phyloP scores from a whole-genome alignment of 2,113 vertebrate genomes.

The Rhabdornis inornatus region DNA sequence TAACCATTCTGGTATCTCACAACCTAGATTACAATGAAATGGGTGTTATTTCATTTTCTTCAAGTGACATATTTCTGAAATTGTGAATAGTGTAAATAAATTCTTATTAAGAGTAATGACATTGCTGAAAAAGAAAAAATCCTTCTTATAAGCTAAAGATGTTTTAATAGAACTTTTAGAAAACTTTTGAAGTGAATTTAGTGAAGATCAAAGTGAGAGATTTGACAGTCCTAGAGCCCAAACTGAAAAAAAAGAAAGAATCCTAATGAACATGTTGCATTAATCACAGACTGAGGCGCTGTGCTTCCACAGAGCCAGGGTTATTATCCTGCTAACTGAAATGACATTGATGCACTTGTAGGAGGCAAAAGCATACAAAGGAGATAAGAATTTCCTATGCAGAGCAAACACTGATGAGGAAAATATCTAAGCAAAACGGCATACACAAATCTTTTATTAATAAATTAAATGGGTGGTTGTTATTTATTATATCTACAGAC shows the following conservation, averaged over 20 bases:
- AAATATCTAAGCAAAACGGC: neutral
- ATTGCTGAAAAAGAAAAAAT: neutral
- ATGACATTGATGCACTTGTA: neutral
- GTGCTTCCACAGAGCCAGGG: neutral
- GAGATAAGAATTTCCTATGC: neutral
- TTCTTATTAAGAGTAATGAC: neutral
- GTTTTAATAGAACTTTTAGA: slow-evolving; percentile 11
- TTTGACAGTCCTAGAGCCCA: neutral
- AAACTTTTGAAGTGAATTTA: slow-evolving; percentile 39
- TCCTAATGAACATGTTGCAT: neutral
- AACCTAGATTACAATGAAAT: neutral
- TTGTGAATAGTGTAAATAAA: neutral
- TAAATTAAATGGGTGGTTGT: neutral
- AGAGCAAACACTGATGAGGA: neutral
- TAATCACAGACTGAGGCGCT: slow-evolving; percentile 36
- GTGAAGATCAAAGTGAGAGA: slow-evolving; percentile 13
- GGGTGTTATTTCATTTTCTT: neutral
- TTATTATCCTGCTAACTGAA: neutral
- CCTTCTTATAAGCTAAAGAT: neutral
- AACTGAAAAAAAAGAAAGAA: neutral
- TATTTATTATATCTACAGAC: neutral
- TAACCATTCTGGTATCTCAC: neutral
- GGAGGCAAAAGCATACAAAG: neutral
- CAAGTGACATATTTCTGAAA: neutral
- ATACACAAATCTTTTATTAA: neutral